Conservation (phyloP, 2,113 vertebrate species). For the Myiagra hebetior region DNA sequence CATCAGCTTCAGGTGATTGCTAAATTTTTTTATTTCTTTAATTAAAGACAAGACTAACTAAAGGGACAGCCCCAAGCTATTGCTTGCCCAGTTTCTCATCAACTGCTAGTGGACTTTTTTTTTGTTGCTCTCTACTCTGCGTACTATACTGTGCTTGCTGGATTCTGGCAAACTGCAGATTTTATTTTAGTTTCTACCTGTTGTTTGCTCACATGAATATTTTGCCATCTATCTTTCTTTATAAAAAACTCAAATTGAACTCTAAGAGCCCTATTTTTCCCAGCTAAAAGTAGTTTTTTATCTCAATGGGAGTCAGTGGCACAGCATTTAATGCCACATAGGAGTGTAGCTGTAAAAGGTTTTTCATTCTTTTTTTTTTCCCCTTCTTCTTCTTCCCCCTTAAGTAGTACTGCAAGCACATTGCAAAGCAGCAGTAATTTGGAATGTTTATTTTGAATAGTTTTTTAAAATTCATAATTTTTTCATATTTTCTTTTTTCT, state of each 20-base stretch:
- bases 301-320: neutral
- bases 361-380: neutral
- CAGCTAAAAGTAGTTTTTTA: neutral
- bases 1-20: neutral
- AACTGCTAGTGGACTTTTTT: neutral
- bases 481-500: neutral
- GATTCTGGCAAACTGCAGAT: neutral
- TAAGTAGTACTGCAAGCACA: neutral
- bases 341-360: neutral
- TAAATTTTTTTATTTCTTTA: neutral
- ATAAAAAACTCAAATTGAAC: neutral
- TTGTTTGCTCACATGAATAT: neutral
- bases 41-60: neutral
- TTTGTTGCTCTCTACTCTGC: neutral
- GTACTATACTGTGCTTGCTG: neutral
- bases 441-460: neutral
- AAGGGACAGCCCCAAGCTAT: neutral
- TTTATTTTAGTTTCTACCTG: neutral
- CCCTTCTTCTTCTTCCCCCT: rapidly evolving
- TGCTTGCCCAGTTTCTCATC: neutral
- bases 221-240: neutral
- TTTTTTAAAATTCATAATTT: neutral
- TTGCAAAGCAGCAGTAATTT: neutral
- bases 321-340: neutral
- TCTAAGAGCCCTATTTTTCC: neutral